These are phyloP conservation scores for Potorous gilbertii DNA, from an alignment of 2,797 vertebrate genomes.

Conservation along the genomic window DNA sequence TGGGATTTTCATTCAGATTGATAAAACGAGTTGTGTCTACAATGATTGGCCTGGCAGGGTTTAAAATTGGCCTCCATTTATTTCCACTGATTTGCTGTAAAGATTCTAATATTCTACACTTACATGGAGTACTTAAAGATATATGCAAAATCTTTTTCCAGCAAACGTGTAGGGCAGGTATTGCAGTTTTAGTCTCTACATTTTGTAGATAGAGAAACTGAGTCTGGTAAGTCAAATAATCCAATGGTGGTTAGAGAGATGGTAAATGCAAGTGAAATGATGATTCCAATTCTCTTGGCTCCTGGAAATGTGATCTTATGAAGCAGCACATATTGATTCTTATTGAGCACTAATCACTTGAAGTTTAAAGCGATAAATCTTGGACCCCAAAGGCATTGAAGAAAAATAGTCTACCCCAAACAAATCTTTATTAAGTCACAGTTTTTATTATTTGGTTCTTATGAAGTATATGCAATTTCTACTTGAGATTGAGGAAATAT, in stretches of 20 bases:
- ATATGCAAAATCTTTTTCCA: background rate
- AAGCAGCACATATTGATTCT: background rate
- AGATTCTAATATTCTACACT: background rate
- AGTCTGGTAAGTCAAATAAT: background rate
- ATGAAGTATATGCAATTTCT: background rate
- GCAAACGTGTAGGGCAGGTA: background rate
- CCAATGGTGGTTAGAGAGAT: background rate
- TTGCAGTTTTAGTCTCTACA: background rate
- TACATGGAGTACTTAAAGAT: background rate
- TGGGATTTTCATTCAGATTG: background rate
- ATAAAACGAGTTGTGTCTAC: background rate
- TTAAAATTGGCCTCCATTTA: background rate
- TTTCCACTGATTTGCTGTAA: background rate
- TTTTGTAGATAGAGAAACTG: slow-evolving; percentile 7
- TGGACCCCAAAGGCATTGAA: background rate
- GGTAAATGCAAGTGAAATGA: slow-evolving; percentile 11
- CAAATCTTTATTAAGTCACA: background rate
- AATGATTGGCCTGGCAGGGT: background rate
- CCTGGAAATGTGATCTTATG: background rate
- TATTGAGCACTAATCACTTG: background rate
- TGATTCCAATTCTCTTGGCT: background rate
- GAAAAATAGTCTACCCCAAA: background rate
- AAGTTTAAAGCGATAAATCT: background rate
- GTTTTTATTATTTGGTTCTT: background rate
- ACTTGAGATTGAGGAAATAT: background rate